phyloP scores from a whole-genome alignment of 2,888 invertebrate genomes.

The Sarcophaga rosellei region DNA sequence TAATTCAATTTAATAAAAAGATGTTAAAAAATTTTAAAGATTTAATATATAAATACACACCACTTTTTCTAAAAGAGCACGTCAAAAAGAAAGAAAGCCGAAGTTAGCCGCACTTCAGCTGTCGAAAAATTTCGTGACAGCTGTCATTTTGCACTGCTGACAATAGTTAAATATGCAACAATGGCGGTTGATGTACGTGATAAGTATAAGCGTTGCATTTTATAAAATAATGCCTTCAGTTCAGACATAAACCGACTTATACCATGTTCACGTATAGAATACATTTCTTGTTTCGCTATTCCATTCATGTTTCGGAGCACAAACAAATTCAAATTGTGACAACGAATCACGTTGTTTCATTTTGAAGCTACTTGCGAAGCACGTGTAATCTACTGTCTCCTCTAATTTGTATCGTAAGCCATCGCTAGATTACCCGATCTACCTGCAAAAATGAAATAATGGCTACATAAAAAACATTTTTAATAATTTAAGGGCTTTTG shows the following conservation, averaged over 20 bases:
- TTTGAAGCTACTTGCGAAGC: too few relatives aligned
- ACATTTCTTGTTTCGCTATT: too few relatives aligned
- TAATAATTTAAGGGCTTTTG: too few relatives aligned
- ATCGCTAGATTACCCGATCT: too few relatives aligned
- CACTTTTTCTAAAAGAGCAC: conserved; percentile 77
- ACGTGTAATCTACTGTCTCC: too few relatives aligned
- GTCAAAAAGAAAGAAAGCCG: conserved; percentile 79
- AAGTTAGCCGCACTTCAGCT: conserved; percentile 74
- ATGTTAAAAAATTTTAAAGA: conserved; percentile 75
- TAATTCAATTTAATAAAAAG: conserved; percentile 66
- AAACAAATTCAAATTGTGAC: too few relatives aligned
- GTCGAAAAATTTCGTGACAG: conserved; percentile 41
- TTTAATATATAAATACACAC: conserved; percentile 75
- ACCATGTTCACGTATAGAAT: too few relatives aligned
- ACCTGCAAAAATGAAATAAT: too few relatives aligned
- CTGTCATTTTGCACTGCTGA: conserved; percentile 62
- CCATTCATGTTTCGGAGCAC: too few relatives aligned
- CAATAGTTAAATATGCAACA: conserved; percentile 55
- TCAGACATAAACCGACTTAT: not conserved
- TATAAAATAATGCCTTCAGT: not conserved
- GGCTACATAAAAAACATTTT: too few relatives aligned
- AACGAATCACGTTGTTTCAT: too few relatives aligned
- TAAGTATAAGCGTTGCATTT: conserved; percentile 8
- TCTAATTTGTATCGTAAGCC: too few relatives aligned
- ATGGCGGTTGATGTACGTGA: conserved; percentile 64